These are phyloP conservation scores for Cercopithecus mona DNA, from an alignment of 2,113 vertebrate species.

Conservation along the genomic window DNA sequence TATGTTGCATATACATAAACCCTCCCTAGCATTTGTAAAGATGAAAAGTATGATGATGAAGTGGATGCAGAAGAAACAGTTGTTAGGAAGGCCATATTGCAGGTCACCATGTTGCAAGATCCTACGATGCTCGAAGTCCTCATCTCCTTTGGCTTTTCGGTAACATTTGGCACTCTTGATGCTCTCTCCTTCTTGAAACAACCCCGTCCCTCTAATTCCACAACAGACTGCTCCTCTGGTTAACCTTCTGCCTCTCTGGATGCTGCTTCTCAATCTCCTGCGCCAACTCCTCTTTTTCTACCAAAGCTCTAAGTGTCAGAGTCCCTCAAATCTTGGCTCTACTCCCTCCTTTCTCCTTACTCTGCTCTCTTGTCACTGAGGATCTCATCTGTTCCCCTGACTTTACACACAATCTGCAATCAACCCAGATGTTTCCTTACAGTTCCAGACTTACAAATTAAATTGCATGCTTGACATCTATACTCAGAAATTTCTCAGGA, in stretches of 20 bases:
- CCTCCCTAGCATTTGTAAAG: not conserved
- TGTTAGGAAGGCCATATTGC: not conserved
- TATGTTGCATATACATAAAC: not conserved
- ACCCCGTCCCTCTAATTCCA: not conserved
- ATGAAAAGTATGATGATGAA: not conserved
- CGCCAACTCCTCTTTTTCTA: not conserved
- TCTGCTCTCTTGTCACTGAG: not conserved
- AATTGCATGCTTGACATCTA: not conserved
- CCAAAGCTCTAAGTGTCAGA: not conserved
- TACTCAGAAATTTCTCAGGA: not conserved
- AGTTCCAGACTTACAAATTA: not conserved
- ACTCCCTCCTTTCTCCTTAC: not conserved
- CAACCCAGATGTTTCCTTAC: not conserved
- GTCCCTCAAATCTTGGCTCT: not conserved
- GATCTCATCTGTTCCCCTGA: not conserved
- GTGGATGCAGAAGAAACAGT: not conserved
- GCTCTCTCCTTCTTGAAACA: not conserved
- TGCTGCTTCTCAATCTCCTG: not conserved
- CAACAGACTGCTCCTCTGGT: not conserved
- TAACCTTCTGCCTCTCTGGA: not conserved
- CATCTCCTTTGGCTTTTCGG: not conserved
- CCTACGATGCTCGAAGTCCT: not conserved
- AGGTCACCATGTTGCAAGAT: not conserved
- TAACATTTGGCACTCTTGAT: not conserved
- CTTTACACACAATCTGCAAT: not conserved